Evolutionary conservation across 2,797 vertebrate species (phyloP).

Genomic region (Lophius americanus): DNA sequence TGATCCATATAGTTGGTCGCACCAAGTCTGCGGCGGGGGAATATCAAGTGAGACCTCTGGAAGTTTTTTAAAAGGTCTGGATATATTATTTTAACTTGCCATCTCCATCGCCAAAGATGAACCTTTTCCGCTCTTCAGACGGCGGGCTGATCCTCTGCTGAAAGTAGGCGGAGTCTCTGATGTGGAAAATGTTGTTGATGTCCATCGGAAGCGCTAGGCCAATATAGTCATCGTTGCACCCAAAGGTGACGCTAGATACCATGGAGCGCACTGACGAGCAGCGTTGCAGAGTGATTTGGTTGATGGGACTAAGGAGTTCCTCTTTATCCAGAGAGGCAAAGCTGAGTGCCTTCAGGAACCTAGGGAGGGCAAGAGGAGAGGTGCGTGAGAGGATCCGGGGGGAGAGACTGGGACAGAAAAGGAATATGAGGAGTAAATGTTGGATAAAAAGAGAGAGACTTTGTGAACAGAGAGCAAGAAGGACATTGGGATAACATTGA

Average conservation of each 20-base stretch:
- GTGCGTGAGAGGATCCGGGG: constrained; percentile 66
- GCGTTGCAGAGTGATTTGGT: constrained; percentile 94
- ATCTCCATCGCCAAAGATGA: constrained; percentile 88
- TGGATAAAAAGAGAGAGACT: constrained; percentile 49
- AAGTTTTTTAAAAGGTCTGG: too few species aligned
- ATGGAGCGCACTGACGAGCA: constrained; percentile 97
- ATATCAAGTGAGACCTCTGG: too few species aligned
- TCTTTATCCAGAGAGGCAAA: constrained; percentile 98
- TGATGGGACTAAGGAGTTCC: constrained; percentile 97
- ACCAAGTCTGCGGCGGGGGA: too few species aligned
- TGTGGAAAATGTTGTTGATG: constrained; percentile 96
- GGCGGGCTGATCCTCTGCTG: constrained; percentile 92
- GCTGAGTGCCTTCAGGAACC: constrained; percentile 98
- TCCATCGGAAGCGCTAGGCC: constrained; percentile 95
- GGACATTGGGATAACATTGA: background rate
- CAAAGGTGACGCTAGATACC: constrained; percentile 93
- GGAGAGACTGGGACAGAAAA: constrained; percentile 62
- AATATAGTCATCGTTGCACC: constrained; percentile 94
- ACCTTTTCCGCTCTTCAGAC: constrained; percentile 87
- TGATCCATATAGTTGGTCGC: too few species aligned
- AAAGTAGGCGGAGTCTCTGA: constrained; percentile 94
- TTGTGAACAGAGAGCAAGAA: constrained; percentile 30
- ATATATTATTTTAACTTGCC: constrained; percentile 74
- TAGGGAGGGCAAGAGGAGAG: constrained; percentile 77
- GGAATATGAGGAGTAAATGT: constrained; percentile 46